Conservation (phyloP, 1,140 invertebrate genomes). For the Ectropis grisescens region DNA sequence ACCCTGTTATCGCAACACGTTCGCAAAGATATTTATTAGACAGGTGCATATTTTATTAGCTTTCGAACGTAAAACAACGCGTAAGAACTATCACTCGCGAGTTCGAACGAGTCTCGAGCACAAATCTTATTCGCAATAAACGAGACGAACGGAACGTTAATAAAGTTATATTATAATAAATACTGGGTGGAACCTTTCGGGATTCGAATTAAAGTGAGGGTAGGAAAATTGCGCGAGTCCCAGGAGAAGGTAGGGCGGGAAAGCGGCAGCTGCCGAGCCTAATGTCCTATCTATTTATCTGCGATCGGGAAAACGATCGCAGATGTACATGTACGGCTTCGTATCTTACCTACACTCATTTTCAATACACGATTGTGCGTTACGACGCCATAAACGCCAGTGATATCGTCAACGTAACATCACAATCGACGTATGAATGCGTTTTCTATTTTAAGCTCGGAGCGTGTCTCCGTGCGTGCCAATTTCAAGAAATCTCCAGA, state of each 20-base stretch:
- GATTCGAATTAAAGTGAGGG: slow-evolving; percentile 61
- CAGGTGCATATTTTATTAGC: slow-evolving; percentile 35
- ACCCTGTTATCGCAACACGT: slow-evolving; percentile 24
- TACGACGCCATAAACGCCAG: slow-evolving; percentile 8
- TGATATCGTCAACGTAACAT: slow-evolving; percentile 13
- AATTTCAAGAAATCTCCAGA: slow-evolving; percentile 14
- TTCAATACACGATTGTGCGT: slow-evolving; percentile 4
- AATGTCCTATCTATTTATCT: slow-evolving; percentile 63
- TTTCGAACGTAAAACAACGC: slow-evolving; percentile 27
- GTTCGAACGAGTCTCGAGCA: slow-evolving; percentile 10
- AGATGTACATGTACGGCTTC: slow-evolving; percentile 33
- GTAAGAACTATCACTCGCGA: slow-evolving; percentile 31
- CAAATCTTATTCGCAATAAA: slow-evolving; percentile 50
- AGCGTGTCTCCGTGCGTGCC: too few relatives aligned
- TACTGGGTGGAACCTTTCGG: slow-evolving; percentile 56
- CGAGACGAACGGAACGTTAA: slow-evolving; percentile 47
- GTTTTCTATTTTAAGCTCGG: slow-evolving; percentile 3
- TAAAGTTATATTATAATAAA: slow-evolving; percentile 67
- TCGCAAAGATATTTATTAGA: slow-evolving; percentile 26
- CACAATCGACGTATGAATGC: slow-evolving; percentile 9
- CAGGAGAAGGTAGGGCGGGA: slow-evolving; percentile 41
- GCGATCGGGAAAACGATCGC: slow-evolving; percentile 37
- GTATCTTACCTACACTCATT: slow-evolving; percentile 16
- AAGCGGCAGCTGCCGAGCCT: slow-evolving; percentile 55
- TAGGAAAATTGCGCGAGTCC: slow-evolving; percentile 61